Percentiles rank a stretch among this genome's conserved stretches.
phyloP scores from a whole-genome alignment of 1,140 invertebrate species.

The Drosophila athabasca region DNA sequence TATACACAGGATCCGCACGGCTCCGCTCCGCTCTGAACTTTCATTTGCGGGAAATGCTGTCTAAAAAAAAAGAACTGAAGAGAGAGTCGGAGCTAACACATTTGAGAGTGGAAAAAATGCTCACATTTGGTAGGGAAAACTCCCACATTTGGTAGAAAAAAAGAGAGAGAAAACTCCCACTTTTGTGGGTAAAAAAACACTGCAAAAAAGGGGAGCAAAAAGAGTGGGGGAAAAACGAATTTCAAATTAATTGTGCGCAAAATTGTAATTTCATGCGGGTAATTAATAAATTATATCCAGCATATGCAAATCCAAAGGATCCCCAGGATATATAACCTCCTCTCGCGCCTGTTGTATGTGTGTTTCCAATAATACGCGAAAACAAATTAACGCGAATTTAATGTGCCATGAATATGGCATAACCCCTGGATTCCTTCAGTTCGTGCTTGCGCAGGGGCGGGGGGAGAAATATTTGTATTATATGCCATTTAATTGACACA shows the following conservation, averaged over 20 bases:
- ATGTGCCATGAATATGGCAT: conserved; percentile 50
- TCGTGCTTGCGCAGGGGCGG: not conserved
- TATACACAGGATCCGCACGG: conserved; percentile 10
- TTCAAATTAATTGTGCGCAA: conserved; percentile 52
- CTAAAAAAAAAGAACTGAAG: no score
- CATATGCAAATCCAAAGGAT: conserved; percentile 49
- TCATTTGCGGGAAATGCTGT: not conserved
- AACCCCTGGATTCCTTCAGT: not conserved
- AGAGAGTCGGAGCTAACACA: no score
- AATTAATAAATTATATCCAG: conserved; percentile 69
- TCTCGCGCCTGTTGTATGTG: not conserved
- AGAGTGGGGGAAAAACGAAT: not conserved
- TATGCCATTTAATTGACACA: conserved; percentile 41
- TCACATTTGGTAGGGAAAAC: no score
- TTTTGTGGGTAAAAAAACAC: not conserved
- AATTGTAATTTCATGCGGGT: conserved; percentile 63
- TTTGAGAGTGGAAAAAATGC: no score
- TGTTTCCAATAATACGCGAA: conserved; percentile 31
- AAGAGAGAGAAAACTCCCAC: no score
- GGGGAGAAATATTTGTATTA: conserved; percentile 34
- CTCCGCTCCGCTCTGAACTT: not conserved
- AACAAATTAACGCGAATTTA: conserved; percentile 70
- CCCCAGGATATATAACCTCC: not conserved
- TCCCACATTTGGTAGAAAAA: no score
- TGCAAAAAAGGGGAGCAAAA: conserved; percentile 23